Conservation (phyloP, 1,140 invertebrate genomes). For the Ectropis grisescens region DNA sequence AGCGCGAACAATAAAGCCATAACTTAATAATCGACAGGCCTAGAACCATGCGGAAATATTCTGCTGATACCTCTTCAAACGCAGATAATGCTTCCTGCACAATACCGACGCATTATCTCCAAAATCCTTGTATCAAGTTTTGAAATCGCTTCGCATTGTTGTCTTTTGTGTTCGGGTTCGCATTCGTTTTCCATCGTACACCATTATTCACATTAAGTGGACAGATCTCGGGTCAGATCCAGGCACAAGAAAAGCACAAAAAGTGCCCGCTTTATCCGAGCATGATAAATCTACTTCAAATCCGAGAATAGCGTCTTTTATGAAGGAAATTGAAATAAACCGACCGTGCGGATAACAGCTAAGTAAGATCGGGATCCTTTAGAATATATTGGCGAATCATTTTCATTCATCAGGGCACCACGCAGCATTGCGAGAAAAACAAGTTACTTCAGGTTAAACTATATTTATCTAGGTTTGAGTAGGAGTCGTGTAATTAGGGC, state of each 20-base stretch:
- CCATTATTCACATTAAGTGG: constrained; percentile 71
- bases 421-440: too few relatives aligned
- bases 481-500: too few relatives aligned
- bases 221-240: constrained; percentile 69
- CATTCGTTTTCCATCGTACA: constrained; percentile 69
- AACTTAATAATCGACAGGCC: too few relatives aligned
- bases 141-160: constrained; percentile 64
- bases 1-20: too few relatives aligned
- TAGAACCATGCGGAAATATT: too few relatives aligned
- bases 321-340: constrained; percentile 71
- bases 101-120: constrained; percentile 38
- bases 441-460: too few relatives aligned
- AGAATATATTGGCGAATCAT: constrained; percentile 65
- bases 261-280: constrained; percentile 69
- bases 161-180: constrained; percentile 66
- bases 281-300: constrained; percentile 71
- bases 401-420: constrained; percentile 65
- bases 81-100: neutral
- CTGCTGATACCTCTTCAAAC: too few relatives aligned
- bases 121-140: constrained; percentile 61
- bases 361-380: constrained; percentile 66
- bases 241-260: constrained; percentile 69
- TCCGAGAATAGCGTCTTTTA: constrained; percentile 69
- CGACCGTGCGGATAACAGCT: constrained; percentile 68
- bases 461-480: too few relatives aligned